phyloP scores from a whole-genome alignment of 37 sponge, comb jelly and placozoan species.

The Beroe ovata region DNA sequence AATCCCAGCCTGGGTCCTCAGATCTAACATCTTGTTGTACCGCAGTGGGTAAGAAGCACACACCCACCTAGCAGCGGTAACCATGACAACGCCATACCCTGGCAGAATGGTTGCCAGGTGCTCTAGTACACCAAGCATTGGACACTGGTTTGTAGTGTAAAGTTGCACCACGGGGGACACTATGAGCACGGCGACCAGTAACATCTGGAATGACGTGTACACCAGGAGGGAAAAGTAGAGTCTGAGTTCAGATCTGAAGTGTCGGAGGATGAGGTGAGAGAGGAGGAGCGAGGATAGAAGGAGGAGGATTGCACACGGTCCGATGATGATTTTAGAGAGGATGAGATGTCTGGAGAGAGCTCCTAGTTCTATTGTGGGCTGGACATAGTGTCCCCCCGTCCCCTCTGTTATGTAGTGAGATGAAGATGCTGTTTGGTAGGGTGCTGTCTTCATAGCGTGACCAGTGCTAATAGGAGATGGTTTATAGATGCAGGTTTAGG shows the following conservation, averaged over 20 bases:
- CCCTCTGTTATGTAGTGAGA: neutral
- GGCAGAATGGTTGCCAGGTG: slow-evolving; percentile 18
- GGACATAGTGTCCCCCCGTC: neutral
- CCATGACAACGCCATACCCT: neutral
- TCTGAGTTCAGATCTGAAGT: neutral
- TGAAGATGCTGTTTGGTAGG: too few relatives aligned
- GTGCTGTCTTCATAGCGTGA: too few relatives aligned
- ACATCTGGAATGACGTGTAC: neutral
- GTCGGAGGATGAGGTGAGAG: neutral
- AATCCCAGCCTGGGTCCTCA: neutral
- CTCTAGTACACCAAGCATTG: neutral
- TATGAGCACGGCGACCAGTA: neutral
- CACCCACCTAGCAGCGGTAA: slow-evolving; percentile 16
- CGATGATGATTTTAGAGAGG: slow-evolving; percentile 13
- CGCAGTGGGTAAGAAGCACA: neutral
- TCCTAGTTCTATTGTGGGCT: neutral
- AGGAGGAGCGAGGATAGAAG: neutral
- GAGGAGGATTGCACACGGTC: neutral
- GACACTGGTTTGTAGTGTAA: neutral
- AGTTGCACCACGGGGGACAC: neutral
- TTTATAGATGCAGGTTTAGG: too few relatives aligned
- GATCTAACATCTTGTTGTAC: slow-evolving; percentile 7
- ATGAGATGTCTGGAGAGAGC: neutral
- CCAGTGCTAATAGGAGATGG: too few relatives aligned
- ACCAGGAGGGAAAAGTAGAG: slow-evolving; percentile 10